Evolutionary conservation across 2,113 vertebrate genomes (phyloP), one percentile per base, ranked within the genome.

Genomic region (Beaufortia kweichowensis): DNA sequence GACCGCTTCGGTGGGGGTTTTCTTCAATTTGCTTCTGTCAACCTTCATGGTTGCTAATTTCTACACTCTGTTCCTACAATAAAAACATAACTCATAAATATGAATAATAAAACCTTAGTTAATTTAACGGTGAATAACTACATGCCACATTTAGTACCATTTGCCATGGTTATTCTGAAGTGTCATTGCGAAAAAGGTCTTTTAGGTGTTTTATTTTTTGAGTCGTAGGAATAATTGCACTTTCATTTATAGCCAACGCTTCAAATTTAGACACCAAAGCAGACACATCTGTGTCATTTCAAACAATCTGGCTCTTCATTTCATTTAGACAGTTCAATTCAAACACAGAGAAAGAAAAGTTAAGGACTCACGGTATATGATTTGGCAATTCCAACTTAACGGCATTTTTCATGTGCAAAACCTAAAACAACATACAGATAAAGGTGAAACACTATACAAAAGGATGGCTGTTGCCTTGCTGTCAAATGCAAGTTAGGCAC

Each of bases 1-100:
- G 84, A 97, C 95, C 90, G 95, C 95, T 92, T 97, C 95, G 15
- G 95, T 97, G 82, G 95, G 95, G 75, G 95, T 97, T 91, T 97
- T 97, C 91, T 97, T 97, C 89, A 97, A 90, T 89, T 97, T 97
- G 89, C 94, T 96, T 89, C 95, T 91, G 91, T 97, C 95, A 81
- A 97, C 95, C 93, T 97, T 97, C 95, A 97, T 97, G 91, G 93
- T 93, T 85, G 85, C 81, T 89, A 86, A 89, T 92, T 88, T 90
- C 84, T 86, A 87, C 86, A 90, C 89, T 87, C 88, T 87, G 85
- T 87, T 89, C 88, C 94, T 94, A 75, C 68, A 55, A 39, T 81
- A 3, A 83, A 79, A 83, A 60, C 5, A 70, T n/a, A 76, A 78
- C n/a, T 55, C 33, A 7, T 43, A 39, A 28, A 48, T 1, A 43